phyloP scores from a whole-genome alignment of 2,888 invertebrate genomes.

The Hirtodrosophila trivittata region DNA sequence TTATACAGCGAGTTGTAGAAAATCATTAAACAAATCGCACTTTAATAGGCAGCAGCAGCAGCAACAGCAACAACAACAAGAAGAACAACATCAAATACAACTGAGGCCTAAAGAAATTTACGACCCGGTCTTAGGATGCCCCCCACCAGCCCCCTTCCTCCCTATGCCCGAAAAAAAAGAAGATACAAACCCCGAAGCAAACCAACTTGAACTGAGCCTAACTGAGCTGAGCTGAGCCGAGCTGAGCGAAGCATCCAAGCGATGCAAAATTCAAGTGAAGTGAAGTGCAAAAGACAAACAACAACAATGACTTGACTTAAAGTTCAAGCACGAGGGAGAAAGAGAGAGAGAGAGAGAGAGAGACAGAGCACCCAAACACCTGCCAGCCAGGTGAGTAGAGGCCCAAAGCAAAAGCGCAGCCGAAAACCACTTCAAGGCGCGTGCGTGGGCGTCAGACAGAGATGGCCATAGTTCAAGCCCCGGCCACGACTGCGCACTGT shows the following conservation, averaged over 20 bases:
- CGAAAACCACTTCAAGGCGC: constrained; percentile 47
- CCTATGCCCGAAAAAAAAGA: constrained; percentile 31
- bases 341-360: neutral
- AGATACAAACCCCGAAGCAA: constrained; percentile 34
- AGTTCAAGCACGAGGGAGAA: constrained; percentile 54
- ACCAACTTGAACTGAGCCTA: constrained; percentile 50
- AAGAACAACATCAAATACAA: constrained; percentile 31
- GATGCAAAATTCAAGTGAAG: constrained; percentile 79
- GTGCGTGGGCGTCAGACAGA: constrained; percentile 47
- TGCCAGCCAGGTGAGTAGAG: constrained; percentile 36
- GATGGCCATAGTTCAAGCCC: constrained; percentile 24
- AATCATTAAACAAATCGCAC: constrained; percentile 83
- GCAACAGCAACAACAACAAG: constrained; percentile 30
- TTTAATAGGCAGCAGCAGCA: constrained; percentile 72
- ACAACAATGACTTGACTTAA: constrained; percentile 70
- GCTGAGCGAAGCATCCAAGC: constrained; percentile 70
- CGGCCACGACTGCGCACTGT: constrained; percentile 32
- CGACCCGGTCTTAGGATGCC: constrained; percentile 47
- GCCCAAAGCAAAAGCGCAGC: constrained; percentile 57
- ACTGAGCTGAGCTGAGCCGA: constrained; percentile 11
- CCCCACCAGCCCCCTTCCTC: constrained; percentile 7
- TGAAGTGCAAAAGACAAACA: constrained; percentile 81
- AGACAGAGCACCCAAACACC: constrained; percentile 54
- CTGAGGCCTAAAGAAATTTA: constrained; percentile 67
- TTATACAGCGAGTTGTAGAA: constrained; percentile 75